Conservation (phyloP, 2,113 vertebrate species). For the Hippocampus guttulatus region DNA sequence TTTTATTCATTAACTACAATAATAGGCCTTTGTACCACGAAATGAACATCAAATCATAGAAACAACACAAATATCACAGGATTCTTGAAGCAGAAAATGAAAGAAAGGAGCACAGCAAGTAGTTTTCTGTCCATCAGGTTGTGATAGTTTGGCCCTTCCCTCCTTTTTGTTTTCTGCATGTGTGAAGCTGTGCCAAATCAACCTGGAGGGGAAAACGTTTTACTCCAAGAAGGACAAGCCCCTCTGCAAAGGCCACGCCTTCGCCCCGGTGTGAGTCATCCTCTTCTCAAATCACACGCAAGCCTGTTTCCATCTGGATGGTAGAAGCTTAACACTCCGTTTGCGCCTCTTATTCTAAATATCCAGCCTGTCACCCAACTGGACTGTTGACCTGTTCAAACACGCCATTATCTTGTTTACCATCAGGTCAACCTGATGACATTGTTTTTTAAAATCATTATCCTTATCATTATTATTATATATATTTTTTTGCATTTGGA, state of each 20-base stretch:
- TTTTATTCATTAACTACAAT: no score
- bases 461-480: no score
- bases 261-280: slow-evolving; percentile 85
- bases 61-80: no score
- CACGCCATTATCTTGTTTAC: background rate
- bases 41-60: no score
- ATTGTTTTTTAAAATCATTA: background rate
- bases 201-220: slow-evolving; percentile 99
- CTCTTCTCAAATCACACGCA: background rate
- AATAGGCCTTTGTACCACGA: no score
- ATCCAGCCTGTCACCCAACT: slow-evolving; percentile 31
- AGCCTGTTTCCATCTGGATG: slow-evolving; percentile 31
- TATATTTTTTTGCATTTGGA: background rate
- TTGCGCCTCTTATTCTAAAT: slow-evolving; percentile 31
- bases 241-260: slow-evolving; percentile 97
- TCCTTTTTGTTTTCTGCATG: slow-evolving; percentile 42
- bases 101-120: no score
- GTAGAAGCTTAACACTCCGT: slow-evolving; percentile 29
- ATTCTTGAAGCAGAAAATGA: no score
- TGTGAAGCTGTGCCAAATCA: slow-evolving; percentile 92
- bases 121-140: no score
- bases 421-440: background rate
- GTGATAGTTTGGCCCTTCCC: no score
- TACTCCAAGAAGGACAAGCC: slow-evolving; percentile 99
- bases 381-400: slow-evolving; percentile 17